Base-by-base conservation (phyloP, 2,888 invertebrate species). In the Lingula anatina region DNA sequence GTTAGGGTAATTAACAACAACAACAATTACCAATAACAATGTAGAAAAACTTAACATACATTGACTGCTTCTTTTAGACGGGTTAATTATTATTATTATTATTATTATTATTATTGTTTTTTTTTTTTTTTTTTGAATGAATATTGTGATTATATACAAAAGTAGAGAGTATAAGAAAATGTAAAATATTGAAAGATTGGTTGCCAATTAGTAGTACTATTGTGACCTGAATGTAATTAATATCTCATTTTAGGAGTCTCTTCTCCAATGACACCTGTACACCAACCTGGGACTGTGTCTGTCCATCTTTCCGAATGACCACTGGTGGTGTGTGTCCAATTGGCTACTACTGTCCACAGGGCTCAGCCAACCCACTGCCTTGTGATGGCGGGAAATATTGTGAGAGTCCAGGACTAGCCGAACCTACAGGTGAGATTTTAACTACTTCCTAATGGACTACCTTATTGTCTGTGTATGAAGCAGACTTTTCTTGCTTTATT, bases 201-300 rank as follows among this genome's bases (percentile, higher is more conserved):
- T n/a, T n/a, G 40, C 18, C 9, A 39, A 39, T 9, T 20, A 7
- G 18, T 39, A 39, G 18, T 9, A 39, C 7, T 9, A 39, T 9
- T 9, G 7, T 39, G 9, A 35, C n/a, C 35, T n/a, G n/a, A 12
- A n/a, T n/a, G n/a, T 18, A 18, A 39, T n/a, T 18, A 21, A 9
- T 18, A 7, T 39, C 9, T 39, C 0, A 46, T 49, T 53, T 9
- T 53, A 70, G 70, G 47, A 61, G 53, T 26, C 56, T 70, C 25
- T 65, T 61, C 46, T 59, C 64, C 38, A 72, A 71, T 51, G 62
- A 67, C 55, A 72, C 73, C 0, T 73, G 73, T 53, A 61, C 65
- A 2, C 70, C 71, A 1, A 51, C 54, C 38, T 73, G 72, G 72
- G 70, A 71, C 57, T 73, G 73, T 55, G 64, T 66, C 3, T 73